Evolutionary conservation across 2,113 vertebrate species (phyloP).

Genomic region (Acrocephalus arundinaceus): DNA sequence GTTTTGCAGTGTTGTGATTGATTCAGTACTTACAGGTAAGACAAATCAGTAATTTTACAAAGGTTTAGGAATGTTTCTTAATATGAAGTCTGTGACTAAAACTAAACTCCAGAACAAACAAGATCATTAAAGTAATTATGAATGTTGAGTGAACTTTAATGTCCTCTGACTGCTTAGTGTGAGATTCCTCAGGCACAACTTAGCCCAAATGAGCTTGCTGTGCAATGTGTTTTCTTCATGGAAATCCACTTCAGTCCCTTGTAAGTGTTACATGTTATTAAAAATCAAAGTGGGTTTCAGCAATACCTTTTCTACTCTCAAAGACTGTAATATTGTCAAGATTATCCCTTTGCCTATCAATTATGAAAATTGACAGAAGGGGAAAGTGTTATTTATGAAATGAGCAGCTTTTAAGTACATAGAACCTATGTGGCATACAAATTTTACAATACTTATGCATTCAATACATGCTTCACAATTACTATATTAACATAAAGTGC

Average conservation of each 20-base stretch:
- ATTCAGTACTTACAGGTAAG: not conserved
- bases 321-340: not conserved
- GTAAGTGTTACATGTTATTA: not conserved
- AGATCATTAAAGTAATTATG: not conserved
- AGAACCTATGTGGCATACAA: not conserved
- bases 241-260: not conserved
- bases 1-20: not conserved
- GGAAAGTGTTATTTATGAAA: not conserved
- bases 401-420: not conserved
- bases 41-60: not conserved
- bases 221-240: not conserved
- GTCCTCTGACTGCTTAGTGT: not conserved
- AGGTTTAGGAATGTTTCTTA: not conserved
- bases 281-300: not conserved
- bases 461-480: not conserved
- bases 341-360: not conserved
- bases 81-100: not conserved
- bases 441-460: not conserved
- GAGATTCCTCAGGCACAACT: not conserved
- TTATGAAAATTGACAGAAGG: constrained; percentile 3
- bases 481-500: constrained; percentile 38
- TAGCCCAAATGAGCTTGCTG: not conserved
- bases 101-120: not conserved
- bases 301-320: not conserved
- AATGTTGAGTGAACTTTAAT: not conserved